These are phyloP conservation scores for Alexandromys oeconomus DNA, from an alignment of 2,797 vertebrate species.

Conservation along the genomic window DNA sequence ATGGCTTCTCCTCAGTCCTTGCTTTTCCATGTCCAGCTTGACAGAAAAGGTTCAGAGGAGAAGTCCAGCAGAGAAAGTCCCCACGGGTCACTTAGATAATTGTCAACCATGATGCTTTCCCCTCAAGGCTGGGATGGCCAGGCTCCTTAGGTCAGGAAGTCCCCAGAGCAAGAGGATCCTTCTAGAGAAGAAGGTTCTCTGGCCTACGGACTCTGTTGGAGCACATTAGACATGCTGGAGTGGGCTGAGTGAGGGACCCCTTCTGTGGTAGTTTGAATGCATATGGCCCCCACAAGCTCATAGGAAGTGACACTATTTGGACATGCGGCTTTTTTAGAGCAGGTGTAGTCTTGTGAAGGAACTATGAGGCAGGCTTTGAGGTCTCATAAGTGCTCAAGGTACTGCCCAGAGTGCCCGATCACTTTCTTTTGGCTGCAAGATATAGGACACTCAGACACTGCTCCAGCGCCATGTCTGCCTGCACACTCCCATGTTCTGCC, in stretches of 20 bases:
- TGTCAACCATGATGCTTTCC: not conserved
- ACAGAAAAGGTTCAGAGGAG: not conserved
- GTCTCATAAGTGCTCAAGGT: not conserved
- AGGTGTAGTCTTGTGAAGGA: not conserved
- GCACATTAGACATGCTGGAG: too few relatives aligned
- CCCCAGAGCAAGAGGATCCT: too few relatives aligned
- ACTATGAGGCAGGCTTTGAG: not conserved
- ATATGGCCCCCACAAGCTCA: not conserved
- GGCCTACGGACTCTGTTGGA: not conserved
- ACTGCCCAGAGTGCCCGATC: not conserved
- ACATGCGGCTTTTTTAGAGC: not conserved
- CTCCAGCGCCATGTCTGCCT: not conserved
- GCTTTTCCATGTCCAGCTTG: not conserved
- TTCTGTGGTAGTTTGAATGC: not conserved
- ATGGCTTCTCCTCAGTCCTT: not conserved
- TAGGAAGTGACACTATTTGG: not conserved
- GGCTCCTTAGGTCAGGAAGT: too few relatives aligned
- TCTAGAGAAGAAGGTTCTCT: not conserved
- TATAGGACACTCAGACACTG: not conserved
- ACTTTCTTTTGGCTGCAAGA: not conserved
- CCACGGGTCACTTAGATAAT: not conserved
- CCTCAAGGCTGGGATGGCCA: not conserved
- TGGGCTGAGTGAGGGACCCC: constrained; percentile 69
- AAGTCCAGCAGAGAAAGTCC: not conserved
- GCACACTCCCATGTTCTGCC: not conserved